Base-by-base conservation (phyloP, 1,140 invertebrate species). In the Cylas formicarius region DNA sequence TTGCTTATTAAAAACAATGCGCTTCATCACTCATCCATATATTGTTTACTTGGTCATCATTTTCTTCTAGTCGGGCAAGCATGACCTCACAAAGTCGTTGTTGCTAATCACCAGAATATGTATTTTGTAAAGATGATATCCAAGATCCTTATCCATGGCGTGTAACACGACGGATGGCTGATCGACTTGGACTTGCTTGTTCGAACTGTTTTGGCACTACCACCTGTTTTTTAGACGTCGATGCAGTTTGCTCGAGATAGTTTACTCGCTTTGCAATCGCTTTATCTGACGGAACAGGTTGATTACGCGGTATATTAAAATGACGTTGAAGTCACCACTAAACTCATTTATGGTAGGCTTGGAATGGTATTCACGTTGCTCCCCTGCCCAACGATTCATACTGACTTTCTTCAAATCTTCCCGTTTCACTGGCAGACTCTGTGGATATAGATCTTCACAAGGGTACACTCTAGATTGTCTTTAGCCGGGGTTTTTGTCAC, bases 261-360 rank as follows among this genome's bases (percentile, higher is more conserved):
- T 47, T 23, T 42, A 42, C 14, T 21, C 43, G 39, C 11, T 2
- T 43, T 45, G 18, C 18, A 41, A 40, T 45, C 20, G 36, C 43
- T 5, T 45, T 17, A 29, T 45, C 35, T 27, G 37, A 26, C 35
- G 43, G 43, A 45, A 45, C 13, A 38, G 43, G 36, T 26, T 45
- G 43, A 26, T 47, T 31, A 14, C 26, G 44, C 29, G 26, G 27
- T 41, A 47, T 43, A 24, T 47, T 47, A 41, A 44, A 44, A 40
- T 44, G 32, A 16, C 42, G 18, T 38, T 34, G 32, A 44, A 39
- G 31, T 35, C 13, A 9, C 14, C 2, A 35, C 35, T 2, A 1
- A 42, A 16, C 18, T 40, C 27, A 46, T 37, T 42, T 26, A 28
- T 37, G 29, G 2, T 28, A 28, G 39, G 39, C 17, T 43, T 16